Conservation (phyloP, 2,113 vertebrate genomes). For the Cercopithecus mona region DNA sequence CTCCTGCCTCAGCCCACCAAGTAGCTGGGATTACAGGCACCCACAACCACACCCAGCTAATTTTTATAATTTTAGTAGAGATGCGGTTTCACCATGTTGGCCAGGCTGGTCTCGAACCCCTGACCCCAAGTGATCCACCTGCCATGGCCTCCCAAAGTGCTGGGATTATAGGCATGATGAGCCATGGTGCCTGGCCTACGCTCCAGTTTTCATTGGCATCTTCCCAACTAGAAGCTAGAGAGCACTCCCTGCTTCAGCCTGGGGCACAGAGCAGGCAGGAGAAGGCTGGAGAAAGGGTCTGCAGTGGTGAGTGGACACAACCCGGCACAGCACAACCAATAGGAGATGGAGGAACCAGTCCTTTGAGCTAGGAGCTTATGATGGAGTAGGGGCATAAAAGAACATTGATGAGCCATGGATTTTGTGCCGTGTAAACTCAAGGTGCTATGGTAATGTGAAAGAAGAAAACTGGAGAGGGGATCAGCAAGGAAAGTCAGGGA, state of each 20-base stretch:
- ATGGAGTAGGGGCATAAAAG: not conserved
- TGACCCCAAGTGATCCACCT: not conserved
- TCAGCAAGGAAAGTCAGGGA: not conserved
- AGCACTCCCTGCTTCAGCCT: not conserved
- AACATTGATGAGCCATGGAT: rapidly evolving
- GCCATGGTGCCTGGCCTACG: not conserved
- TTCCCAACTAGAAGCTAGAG: not conserved
- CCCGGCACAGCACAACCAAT: not conserved
- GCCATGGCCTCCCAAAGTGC: not conserved
- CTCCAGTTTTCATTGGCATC: not conserved
- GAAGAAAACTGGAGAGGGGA: not conserved
- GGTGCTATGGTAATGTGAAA: rapidly evolving
- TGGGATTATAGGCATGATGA: not conserved
- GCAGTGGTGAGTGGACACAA: rapidly evolving
- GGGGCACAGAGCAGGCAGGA: not conserved
- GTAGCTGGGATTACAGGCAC: no score
- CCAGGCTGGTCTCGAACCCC: not conserved
- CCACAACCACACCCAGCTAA: no score
- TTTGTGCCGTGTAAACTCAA: rapidly evolving
- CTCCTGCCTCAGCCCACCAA: no score
- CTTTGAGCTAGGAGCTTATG: not conserved
- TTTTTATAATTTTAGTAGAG: no score
- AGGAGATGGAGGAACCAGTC: not conserved
- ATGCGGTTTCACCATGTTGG: not conserved
- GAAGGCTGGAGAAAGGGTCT: not conserved